Base-by-base conservation (phyloP, 2,888 invertebrate genomes). In the Phlogophora meticulosa region DNA sequence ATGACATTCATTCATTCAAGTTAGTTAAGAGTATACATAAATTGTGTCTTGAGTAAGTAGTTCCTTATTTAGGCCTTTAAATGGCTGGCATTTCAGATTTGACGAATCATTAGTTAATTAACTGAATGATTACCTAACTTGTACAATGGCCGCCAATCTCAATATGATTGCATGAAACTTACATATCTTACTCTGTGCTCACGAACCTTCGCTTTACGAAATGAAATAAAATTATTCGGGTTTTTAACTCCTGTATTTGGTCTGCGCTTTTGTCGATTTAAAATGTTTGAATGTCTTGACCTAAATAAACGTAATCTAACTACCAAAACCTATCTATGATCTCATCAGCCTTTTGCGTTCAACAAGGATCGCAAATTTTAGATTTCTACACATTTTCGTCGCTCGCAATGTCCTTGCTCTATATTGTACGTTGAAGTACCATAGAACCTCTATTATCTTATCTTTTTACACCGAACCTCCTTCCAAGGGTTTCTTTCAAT, bases 401-500 rank as follows among this genome's bases (percentile, higher is more conserved):
- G 11, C 20, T 56, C 43, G 32, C 32, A 60, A 49, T 60, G 57
- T 53, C 36, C 36, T 60, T 51, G 45, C 28, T 32, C 22, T 48
- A 59, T 48, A 59, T 76, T 57, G 13, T 76, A 43, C 36, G 38
- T 32, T 62, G 45, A 64, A 65, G 59, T 49, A 17, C 28, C 34
- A 67, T 67, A 55, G 43, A 73, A 53, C 74, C 71, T 45, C 15
- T 51, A 67, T 51, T 71, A 66, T 40, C 42, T 60, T 76, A 55
- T 45, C 52, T 59, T 73, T 53, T 62, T 56, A 52, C 24, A 76
- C 52, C 32, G 32, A 58, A 58, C 32, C 76, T 75, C 52, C 45
- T 67, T 51, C 20, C 17, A 36, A 73, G 22, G 42, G 42, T 45
- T 57, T 66, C 22, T 32, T 68, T 52, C 57, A 75, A 46, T 22